Evolutionary conservation across 2,113 vertebrate genomes (phyloP).

Genomic region (Elanus axillaris): DNA sequence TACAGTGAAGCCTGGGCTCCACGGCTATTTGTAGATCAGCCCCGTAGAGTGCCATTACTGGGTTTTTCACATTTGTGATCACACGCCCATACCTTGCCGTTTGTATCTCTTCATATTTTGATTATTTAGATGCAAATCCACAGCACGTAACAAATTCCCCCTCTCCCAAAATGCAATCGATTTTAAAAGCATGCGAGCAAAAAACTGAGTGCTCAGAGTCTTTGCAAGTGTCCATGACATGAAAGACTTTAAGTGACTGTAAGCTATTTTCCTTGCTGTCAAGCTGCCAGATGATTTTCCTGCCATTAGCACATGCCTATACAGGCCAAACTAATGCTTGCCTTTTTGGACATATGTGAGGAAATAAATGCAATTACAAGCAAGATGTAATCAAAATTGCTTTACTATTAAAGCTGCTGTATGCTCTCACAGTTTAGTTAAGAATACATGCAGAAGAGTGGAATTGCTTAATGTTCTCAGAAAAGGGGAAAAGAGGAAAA

Average conservation of each 20-base stretch:
- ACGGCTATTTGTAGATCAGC: not conserved
- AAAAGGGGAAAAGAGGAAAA: conserved; percentile 12
- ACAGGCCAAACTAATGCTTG: conserved; percentile 51
- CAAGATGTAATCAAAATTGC: conserved; percentile 71
- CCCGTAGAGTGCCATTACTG: not conserved
- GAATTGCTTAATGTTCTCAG: conserved; percentile 42
- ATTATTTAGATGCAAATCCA: conserved; percentile 72
- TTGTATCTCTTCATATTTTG: conserved; percentile 23
- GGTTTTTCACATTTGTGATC: not conserved
- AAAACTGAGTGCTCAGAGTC: conserved; percentile 46
- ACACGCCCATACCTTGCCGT: not conserved
- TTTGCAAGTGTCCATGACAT: conserved; percentile 57
- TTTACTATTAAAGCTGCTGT: conserved; percentile 64
- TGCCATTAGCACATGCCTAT: conserved; percentile 55
- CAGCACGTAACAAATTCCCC: conserved; percentile 24
- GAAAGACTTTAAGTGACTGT: conserved; percentile 61
- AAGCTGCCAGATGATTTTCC: conserved; percentile 54
- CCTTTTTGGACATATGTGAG: conserved; percentile 67
- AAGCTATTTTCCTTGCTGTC: conserved; percentile 67
- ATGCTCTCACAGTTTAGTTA: conserved; percentile 54
- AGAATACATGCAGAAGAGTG: conserved; percentile 43
- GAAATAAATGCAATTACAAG: conserved; percentile 77
- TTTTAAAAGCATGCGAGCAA: conserved; percentile 63
- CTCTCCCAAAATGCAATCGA: conserved; percentile 58
- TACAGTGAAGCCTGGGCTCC: accelerated